phyloP scores from a whole-genome alignment of 2,797 vertebrate species.

The Falco peregrinus region DNA sequence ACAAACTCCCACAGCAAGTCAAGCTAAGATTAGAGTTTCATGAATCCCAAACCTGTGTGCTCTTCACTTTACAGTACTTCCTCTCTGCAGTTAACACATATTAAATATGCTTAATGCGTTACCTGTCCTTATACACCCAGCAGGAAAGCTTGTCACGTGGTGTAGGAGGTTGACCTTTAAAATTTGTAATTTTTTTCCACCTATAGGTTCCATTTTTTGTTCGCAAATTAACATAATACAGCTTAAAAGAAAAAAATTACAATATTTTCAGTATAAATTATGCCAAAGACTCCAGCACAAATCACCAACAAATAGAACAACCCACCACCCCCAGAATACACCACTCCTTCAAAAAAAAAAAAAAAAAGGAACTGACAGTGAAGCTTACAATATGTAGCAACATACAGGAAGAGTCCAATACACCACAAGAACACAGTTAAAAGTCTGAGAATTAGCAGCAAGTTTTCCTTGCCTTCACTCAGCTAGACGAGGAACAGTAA shows the following conservation, averaged over 20 bases:
- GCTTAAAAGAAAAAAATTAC: conserved; percentile 78
- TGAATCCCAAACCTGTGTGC: neutral
- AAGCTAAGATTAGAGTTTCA: neutral
- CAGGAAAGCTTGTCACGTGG: conserved; percentile 94
- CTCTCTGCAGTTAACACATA: neutral
- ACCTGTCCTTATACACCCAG: conserved; percentile 89
- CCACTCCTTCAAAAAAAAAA: neutral
- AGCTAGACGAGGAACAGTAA: neutral
- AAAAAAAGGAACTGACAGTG: neutral
- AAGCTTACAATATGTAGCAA: neutral
- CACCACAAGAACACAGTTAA: neutral
- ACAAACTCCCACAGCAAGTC: neutral
- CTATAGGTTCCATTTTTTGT: conserved; percentile 81
- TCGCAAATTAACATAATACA: conserved; percentile 87
- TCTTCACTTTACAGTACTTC: neutral
- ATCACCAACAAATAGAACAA: neutral
- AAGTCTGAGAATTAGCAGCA: neutral
- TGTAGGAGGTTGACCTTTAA: conserved; percentile 85
- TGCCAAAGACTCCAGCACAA: conserved; percentile 9
- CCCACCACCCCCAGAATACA: neutral
- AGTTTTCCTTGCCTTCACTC: neutral
- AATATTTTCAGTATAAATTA: conserved; percentile 50
- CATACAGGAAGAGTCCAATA: neutral
- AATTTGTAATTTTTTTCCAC: conserved; percentile 86
- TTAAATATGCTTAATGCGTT: conserved; percentile 6